These are phyloP conservation scores for Spheniscus humboldti DNA, from an alignment of 2,797 vertebrate species.

Conservation along the genomic window DNA sequence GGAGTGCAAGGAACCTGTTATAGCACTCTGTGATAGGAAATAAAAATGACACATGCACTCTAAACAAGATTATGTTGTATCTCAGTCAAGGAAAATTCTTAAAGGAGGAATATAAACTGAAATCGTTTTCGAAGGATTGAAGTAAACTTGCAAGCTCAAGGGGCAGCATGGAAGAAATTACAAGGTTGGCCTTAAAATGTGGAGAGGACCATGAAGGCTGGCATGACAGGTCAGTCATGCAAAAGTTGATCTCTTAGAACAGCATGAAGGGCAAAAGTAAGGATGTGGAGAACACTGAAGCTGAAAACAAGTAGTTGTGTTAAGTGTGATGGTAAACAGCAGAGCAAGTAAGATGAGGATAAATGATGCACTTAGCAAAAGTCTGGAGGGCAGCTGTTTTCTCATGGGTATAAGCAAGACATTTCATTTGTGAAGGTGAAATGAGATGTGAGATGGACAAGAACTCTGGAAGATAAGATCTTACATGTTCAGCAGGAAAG, in stretches of 20 bases:
- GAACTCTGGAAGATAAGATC: neutral
- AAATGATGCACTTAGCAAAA: neutral
- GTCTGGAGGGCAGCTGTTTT: neutral
- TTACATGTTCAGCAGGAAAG: neutral
- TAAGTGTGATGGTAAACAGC: neutral
- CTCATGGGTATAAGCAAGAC: neutral
- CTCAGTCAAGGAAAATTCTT: neutral
- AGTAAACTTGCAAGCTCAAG: neutral
- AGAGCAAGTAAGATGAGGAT: neutral
- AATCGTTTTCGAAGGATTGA: neutral
- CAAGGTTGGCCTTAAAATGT: neutral
- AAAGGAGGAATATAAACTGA: neutral
- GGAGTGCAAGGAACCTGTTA: neutral
- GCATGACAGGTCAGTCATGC: neutral
- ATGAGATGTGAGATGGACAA: neutral
- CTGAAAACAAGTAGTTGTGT: neutral
- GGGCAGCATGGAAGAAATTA: neutral
- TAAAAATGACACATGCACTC: neutral
- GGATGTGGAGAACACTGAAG: neutral
- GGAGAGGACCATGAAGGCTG: neutral
- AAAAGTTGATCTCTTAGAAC: neutral
- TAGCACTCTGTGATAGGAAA: neutral
- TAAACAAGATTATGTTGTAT: neutral
- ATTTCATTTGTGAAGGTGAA: neutral
- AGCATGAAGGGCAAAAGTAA: neutral